Evolutionary conservation across 2,888 invertebrate genomes (phyloP).

Genomic region (Thysanoteuthis rhombus): DNA sequence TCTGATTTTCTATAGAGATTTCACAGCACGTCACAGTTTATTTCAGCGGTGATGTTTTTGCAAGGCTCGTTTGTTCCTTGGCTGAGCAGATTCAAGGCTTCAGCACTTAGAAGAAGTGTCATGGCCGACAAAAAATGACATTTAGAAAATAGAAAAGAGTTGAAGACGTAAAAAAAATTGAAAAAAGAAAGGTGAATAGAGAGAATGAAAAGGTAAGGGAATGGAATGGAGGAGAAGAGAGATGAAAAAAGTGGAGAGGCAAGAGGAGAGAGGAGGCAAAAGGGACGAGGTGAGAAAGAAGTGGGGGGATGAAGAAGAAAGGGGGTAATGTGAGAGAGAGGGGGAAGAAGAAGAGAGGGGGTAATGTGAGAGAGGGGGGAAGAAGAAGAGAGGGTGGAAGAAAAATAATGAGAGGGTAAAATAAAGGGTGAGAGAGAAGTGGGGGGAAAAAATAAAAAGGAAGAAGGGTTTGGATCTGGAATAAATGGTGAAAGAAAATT

Average conservation of each 20-base stretch:
- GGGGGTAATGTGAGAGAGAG: background rate
- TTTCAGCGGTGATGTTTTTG: background rate
- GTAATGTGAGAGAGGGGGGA: background rate
- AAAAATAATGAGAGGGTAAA: background rate
- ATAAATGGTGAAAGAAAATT: background rate
- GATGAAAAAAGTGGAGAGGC: background rate
- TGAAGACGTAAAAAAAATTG: background rate
- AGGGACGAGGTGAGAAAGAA: background rate
- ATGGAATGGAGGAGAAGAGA: background rate
- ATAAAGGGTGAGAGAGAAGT: background rate
- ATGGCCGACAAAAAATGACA: background rate
- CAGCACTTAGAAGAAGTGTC: background rate
- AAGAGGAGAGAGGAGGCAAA: background rate
- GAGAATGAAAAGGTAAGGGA: background rate
- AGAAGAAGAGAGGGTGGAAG: background rate
- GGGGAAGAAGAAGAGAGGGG: too few species aligned
- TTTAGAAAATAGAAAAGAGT: background rate
- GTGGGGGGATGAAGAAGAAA: too few species aligned
- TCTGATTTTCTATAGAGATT: background rate
- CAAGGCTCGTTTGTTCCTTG: background rate
- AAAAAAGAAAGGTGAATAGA: background rate
- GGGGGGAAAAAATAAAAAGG: background rate
- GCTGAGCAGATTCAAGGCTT: background rate
- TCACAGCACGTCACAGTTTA: background rate
- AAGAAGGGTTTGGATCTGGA: background rate